Evolutionary conservation across 2,888 invertebrate species (phyloP), one percentile per base, ranked within the genome.

Genomic region (Tetragonisca angustula): DNA sequence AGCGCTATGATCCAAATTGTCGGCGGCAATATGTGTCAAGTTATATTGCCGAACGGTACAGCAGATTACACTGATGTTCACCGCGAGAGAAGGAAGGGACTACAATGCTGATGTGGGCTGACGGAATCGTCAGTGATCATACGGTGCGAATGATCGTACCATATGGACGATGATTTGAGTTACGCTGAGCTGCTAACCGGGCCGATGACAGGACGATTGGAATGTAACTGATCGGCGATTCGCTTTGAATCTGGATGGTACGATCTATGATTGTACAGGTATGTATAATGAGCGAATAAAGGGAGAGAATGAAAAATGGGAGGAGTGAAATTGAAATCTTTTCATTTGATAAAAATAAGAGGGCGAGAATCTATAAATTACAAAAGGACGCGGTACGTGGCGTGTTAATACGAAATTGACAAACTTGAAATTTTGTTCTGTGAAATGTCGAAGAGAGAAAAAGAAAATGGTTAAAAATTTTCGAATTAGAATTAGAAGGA

Each of bases 1-100:
- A 92, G 85, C 90, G 91, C 92, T 91, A 89, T 92, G 89, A 92
- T 93, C 92, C 87, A 79, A 86, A 87, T 90, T 85, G 86, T 87
- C 78, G 71, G 72, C 78, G 52, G 52, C 76, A 71, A 85, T 83
- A 88, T 90, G 76, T 90, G 90, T 81, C 88, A 85, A 71, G 79
- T 68, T 74, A 70, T 68, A 80, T 72, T 54, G 80, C 70, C 27
- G 75, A 89, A 88, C 87, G 88, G 89, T 89, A 88, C 78, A 77
- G 21, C 5, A 59, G 59, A 27, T 43, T 36, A 9, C 36, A 61
- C 65, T 36, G 52, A 19, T 21, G 21, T 49, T 21, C 21, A 21
- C 49, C 32, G 36, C 1, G 62, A 17, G 43, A 24, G 11, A 27
- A 36, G 43, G 56, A 24, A 49, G 36, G n/a, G 27, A 56, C n/a